Base-by-base conservation (phyloP, 2,888 invertebrate genomes). In the Acronicta psi region DNA sequence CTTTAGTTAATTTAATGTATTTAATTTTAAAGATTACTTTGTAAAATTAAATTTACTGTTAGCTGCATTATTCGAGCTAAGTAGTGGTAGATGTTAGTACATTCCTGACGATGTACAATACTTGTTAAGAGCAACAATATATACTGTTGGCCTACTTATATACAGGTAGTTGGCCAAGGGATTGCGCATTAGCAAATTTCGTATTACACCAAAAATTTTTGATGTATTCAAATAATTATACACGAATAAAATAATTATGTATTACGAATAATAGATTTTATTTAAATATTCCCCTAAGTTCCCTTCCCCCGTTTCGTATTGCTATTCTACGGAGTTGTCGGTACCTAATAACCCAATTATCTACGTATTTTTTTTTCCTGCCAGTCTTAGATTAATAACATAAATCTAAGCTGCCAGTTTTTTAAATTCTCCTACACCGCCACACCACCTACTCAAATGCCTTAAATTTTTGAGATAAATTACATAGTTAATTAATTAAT, bases 21-120 rank as follows among this genome's bases (percentile, higher is more conserved):
- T 88, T 88, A 87, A 87, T 86, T 83, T 82, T 86, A 78, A 78
- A 76, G 65, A 68, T 61, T 80, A 80, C 61, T 80, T 69, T 83
- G 81, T 82, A 86, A 80, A 82, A 83, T 83, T 80, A 59, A 58
- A 60, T 79, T 80, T 75, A 80, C 65, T 74, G 69, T 80, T 69
- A 72, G 77, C 67, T 70, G 72, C 69, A 67, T 80, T 81, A 80
- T 79, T 83, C 44, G 59, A 81, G 85, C 82, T 87, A 84, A 83
- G 82, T 90, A 91, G 89, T 69, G 50, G 73, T 88, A 89, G 87
- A 81, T 80, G 81, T 82, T 87, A 88, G 93, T 93, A 93, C 93
- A 93, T 93, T 93, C 93, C 93, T 87, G 84, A 87, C 40, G 69
- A 91, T 92, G 93, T 93, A 93, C 93, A 87, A 90, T 90, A 87